Conservation (phyloP, 2,888 invertebrate genomes). For the Dioctria linearis region DNA sequence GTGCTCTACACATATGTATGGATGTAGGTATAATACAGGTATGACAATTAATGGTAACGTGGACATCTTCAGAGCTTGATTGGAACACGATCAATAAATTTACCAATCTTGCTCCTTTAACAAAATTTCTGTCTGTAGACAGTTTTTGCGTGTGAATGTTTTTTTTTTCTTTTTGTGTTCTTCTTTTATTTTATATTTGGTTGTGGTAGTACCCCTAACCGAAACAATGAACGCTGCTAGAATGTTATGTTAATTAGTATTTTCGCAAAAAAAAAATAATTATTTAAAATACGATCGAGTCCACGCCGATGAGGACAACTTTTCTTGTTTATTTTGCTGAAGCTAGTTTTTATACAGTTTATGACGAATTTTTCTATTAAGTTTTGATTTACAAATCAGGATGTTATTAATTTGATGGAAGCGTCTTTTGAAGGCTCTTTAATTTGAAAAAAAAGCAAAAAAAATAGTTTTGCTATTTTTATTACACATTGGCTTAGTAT, state of each 20-base stretch:
- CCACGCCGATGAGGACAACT: constrained; percentile 3
- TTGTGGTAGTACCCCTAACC: too few species aligned
- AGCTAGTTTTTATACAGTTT: constrained; percentile 25
- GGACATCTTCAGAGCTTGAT: not conserved
- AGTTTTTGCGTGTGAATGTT: too few species aligned
- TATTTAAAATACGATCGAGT: constrained; percentile 19
- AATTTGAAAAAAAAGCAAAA: not conserved
- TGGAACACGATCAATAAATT: constrained; percentile 34
- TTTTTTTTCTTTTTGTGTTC: too few species aligned
- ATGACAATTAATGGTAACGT: too few species aligned
- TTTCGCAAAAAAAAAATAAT: constrained; percentile 17
- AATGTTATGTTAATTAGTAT: constrained; percentile 29
- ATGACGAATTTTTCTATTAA: constrained; percentile 37
- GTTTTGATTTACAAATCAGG: constrained; percentile 42
- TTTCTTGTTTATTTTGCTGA: constrained; percentile 7
- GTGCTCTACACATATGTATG: too few species aligned
- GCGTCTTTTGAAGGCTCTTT: constrained; percentile 9
- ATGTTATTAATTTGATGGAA: constrained; percentile 2
- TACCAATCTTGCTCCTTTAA: too few species aligned
- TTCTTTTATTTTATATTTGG: too few species aligned
- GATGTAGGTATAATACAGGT: too few species aligned
- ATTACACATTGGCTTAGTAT: constrained; percentile 47
- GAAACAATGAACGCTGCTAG: not conserved
- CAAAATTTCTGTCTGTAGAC: too few species aligned
- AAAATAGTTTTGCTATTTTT: constrained; percentile 14